Conservation (phyloP, 2,113 vertebrate genomes). For the Opisthocomus hoazin region DNA sequence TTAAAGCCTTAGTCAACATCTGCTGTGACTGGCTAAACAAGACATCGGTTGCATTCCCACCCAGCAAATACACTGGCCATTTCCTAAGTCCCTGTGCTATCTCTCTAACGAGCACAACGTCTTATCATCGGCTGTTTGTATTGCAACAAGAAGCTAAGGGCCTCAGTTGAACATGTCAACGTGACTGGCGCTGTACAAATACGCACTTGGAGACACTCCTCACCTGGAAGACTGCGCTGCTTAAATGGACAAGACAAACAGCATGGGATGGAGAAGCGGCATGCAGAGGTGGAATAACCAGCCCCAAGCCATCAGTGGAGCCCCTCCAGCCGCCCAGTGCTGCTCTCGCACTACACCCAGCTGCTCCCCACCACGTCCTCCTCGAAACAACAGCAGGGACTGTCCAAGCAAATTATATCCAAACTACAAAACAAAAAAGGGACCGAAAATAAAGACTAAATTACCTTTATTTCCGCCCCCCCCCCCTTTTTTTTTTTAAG, state of each 20-base stretch:
- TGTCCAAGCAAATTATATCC: no score
- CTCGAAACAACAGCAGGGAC: not conserved
- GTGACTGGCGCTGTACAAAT: not conserved
- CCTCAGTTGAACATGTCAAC: not conserved
- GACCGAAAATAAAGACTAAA: no score
- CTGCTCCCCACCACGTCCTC: not conserved
- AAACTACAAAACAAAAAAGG: no score
- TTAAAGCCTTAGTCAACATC: not conserved
- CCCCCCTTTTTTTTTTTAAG: not conserved
- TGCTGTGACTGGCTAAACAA: not conserved
- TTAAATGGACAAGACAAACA: not conserved
- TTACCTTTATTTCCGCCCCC: not conserved
- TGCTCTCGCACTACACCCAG: not conserved
- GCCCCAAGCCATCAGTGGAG: not conserved
- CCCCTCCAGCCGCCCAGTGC: not conserved
- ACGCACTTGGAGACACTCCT: not conserved
- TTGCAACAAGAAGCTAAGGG: not conserved
- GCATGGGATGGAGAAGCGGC: not conserved
- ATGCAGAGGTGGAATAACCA: not conserved
- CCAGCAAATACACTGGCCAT: not conserved
- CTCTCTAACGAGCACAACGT: not conserved
- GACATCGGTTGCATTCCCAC: not conserved
- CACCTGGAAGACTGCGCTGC: not conserved
- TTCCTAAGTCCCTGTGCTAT: not conserved
- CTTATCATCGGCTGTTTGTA: constrained; percentile 26